These are phyloP conservation scores for Miltochrista miniata DNA, from an alignment of 2,888 invertebrate genomes.

Conservation along the genomic window DNA sequence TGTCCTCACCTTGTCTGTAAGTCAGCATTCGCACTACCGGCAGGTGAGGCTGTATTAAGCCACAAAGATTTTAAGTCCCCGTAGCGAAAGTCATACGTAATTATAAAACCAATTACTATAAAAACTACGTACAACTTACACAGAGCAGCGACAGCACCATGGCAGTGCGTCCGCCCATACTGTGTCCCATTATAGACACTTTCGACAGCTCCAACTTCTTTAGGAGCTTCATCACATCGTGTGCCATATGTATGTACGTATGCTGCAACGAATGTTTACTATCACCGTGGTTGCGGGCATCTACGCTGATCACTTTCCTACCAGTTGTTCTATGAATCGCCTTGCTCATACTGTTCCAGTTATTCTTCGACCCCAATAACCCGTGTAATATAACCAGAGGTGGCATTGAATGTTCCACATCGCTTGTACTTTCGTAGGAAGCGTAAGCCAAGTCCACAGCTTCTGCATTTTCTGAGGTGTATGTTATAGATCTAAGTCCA, in stretches of 20 bases:
- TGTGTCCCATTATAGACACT: slow-evolving; percentile 92
- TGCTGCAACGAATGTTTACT: slow-evolving; percentile 92
- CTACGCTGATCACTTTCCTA: slow-evolving; percentile 91
- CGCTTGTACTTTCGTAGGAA: slow-evolving; percentile 83
- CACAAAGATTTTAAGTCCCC: too few species aligned
- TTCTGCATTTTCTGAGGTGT: slow-evolving; percentile 61
- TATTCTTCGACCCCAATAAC: slow-evolving; percentile 95
- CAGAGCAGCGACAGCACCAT: slow-evolving; percentile 91
- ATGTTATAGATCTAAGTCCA: slow-evolving; percentile 40
- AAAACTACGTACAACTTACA: slow-evolving; percentile 73
- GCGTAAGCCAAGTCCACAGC: slow-evolving; percentile 87
- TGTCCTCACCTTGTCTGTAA: too few species aligned
- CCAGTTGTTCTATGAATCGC: slow-evolving; percentile 86
- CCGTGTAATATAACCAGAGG: slow-evolving; percentile 96
- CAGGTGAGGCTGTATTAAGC: too few species aligned
- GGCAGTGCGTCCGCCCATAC: slow-evolving; percentile 97
- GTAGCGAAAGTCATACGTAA: too few species aligned
- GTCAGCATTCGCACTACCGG: too few species aligned
- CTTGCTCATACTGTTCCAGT: slow-evolving; percentile 95
- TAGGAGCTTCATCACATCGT: slow-evolving; percentile 83
- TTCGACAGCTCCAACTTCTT: slow-evolving; percentile 85
- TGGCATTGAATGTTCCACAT: slow-evolving; percentile 54
- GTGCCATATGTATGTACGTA: slow-evolving; percentile 90
- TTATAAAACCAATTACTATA: neutral
- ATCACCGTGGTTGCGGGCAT: slow-evolving; percentile 97